A percentile compares a stretch with the other conserved stretches of the same genome.
Conservation (phyloP, 2,888 invertebrate species). For the Ochropleura leucogaster region DNA sequence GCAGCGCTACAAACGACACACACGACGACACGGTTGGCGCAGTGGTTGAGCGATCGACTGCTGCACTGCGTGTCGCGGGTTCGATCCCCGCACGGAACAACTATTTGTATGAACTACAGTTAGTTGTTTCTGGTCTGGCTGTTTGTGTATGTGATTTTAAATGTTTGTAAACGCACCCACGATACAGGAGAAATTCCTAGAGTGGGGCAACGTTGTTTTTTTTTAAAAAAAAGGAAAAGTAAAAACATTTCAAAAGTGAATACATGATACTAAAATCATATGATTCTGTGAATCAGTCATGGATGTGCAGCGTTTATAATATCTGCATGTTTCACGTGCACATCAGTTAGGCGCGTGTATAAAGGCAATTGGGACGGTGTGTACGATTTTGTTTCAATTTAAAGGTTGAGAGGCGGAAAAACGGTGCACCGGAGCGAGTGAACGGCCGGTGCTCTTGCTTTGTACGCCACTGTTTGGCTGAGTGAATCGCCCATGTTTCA, state of each 20-base stretch:
- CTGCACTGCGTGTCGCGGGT: too few species aligned
- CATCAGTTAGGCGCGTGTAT: constrained; percentile 48
- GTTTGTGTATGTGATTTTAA: too few species aligned
- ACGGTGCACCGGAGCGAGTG: constrained; percentile 81
- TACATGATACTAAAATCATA: constrained; percentile 7
- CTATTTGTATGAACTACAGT: too few species aligned
- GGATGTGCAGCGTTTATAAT: constrained; percentile 37
- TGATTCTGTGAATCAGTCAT: constrained; percentile 22
- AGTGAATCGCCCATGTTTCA: constrained; percentile 75
- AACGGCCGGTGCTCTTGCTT: constrained; percentile 82
- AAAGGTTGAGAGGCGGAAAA: constrained; percentile 84
- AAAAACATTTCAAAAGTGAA: constrained; percentile 30
- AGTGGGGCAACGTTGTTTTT: too few species aligned
- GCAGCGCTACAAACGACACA: background rate
- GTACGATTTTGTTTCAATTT: constrained; percentile 85
- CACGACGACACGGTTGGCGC: too few species aligned
- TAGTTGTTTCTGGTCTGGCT: too few species aligned
- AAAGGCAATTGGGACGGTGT: constrained; percentile 73
- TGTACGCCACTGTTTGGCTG: constrained; percentile 81
- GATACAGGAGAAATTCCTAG: too few species aligned
- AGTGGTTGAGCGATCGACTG: too few species aligned
- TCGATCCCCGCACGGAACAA: too few species aligned
- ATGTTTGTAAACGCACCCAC: too few species aligned
- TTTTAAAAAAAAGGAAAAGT: too few species aligned
- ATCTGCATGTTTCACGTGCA: constrained; percentile 31